A percentile compares a stretch with the other conserved stretches of the same genome.
Conservation (phyloP, 2,797 vertebrate genomes). For the Peromyscus eremicus region DNA sequence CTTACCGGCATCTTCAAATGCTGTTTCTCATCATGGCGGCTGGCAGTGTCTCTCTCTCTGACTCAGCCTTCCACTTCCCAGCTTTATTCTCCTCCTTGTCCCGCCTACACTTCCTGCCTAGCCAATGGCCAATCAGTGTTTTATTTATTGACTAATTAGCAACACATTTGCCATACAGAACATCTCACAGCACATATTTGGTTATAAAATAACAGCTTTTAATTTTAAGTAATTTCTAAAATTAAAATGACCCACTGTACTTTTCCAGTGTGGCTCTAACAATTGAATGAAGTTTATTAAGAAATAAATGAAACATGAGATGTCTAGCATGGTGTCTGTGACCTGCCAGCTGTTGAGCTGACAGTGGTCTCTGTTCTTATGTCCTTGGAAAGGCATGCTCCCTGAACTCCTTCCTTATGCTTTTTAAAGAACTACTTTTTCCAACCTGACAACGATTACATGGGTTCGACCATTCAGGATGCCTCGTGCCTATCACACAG, state of each 20-base stretch:
- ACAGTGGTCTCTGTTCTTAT: not conserved
- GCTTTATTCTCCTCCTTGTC: too few relatives aligned
- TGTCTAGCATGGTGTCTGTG: not conserved
- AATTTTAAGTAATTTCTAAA: constrained; percentile 35
- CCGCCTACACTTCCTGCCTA: too few relatives aligned
- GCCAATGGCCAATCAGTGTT: too few relatives aligned
- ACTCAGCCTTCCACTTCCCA: too few relatives aligned
- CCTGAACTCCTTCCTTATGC: not conserved
- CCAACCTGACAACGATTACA: too few relatives aligned
- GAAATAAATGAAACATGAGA: not conserved
- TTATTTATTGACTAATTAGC: too few relatives aligned
- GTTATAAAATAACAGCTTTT: not conserved
- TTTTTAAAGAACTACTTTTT: not conserved
- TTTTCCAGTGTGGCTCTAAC: not conserved
- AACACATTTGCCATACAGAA: too few relatives aligned
- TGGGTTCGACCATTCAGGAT: not conserved
- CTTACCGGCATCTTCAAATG: too few relatives aligned
- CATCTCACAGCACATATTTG: too few relatives aligned
- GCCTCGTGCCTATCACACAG: too few relatives aligned
- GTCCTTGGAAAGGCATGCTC: not conserved
- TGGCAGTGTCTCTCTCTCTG: too few relatives aligned
- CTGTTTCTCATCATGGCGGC: too few relatives aligned
- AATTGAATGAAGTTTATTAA: constrained; percentile 42
- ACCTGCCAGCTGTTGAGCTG: not conserved
- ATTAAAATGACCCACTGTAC: not conserved